These are phyloP conservation scores for Origma solitaria DNA, from an alignment of 2,113 vertebrate species.

Conservation along the genomic window DNA sequence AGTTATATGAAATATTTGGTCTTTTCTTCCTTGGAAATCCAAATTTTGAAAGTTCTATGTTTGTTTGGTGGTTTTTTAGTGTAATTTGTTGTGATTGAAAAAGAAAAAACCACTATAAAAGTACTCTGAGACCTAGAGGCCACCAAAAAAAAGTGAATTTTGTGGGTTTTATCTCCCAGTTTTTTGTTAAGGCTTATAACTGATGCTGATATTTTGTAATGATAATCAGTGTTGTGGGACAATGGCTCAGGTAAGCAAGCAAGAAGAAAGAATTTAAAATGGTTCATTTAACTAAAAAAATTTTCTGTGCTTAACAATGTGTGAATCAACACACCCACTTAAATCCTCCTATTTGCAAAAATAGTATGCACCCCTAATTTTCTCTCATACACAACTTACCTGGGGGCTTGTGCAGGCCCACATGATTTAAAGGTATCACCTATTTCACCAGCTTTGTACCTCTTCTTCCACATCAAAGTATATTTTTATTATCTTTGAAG, in stretches of 20 bases:
- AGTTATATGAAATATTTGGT: not conserved
- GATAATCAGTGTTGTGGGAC: not conserved
- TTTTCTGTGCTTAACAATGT: not conserved
- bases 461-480: not conserved
- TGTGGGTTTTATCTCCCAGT: accelerated
- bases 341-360: not conserved
- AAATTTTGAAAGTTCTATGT: not conserved
- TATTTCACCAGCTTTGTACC: not conserved
- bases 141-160: not conserved
- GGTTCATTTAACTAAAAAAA: not conserved
- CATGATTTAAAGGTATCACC: not conserved
- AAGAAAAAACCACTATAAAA: not conserved
- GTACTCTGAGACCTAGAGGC: not conserved
- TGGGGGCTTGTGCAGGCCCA: not conserved
- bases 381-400: not conserved
- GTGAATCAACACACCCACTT: not conserved
- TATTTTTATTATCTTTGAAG: not conserved
- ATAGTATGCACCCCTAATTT: not conserved
- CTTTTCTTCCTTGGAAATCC: not conserved
- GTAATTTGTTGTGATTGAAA: not conserved
- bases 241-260: not conserved
- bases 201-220: not conserved
- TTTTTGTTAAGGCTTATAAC: not conserved
- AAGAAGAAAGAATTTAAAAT: not conserved
- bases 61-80: not conserved